Conservation (phyloP, 2,888 invertebrate species). For the Aspidiotus destructor region DNA sequence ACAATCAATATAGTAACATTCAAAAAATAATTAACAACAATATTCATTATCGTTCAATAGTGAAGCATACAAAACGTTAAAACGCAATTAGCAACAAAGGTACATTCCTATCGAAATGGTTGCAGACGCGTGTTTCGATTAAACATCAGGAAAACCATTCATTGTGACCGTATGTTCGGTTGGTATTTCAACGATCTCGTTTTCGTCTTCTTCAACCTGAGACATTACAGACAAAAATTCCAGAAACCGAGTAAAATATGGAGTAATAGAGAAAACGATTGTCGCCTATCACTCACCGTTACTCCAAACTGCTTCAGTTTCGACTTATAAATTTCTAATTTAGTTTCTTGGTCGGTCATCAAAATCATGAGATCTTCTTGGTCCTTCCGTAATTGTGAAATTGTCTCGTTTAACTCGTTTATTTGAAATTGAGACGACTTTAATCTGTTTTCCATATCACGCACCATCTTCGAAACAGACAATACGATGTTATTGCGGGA, state of each 20-base stretch:
- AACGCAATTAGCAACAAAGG: too few species aligned
- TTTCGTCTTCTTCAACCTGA: neutral
- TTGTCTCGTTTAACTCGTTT: constrained; percentile 9
- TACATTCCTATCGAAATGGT: too few species aligned
- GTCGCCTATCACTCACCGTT: constrained; percentile 40
- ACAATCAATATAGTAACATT: too few species aligned
- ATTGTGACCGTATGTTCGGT: neutral
- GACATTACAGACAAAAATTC: neutral
- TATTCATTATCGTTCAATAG: too few species aligned
- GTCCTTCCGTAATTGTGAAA: constrained; percentile 60
- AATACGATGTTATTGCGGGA: too few species aligned
- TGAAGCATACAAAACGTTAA: too few species aligned
- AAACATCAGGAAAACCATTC: neutral
- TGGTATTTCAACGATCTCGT: neutral
- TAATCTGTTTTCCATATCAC: constrained; percentile 9
- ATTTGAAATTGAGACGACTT: constrained; percentile 20
- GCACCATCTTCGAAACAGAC: neutral
- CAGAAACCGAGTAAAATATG: too few species aligned
- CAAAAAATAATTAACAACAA: too few species aligned
- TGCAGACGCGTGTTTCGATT: neutral
- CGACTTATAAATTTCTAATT: constrained; percentile 56
- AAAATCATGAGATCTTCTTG: constrained; percentile 88
- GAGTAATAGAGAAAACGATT: too few species aligned
- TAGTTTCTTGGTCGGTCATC: constrained; percentile 76
- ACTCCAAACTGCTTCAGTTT: constrained; percentile 50